phyloP scores from a whole-genome alignment of 1,140 invertebrate species.

The Acyrthosiphon pisum region DNA sequence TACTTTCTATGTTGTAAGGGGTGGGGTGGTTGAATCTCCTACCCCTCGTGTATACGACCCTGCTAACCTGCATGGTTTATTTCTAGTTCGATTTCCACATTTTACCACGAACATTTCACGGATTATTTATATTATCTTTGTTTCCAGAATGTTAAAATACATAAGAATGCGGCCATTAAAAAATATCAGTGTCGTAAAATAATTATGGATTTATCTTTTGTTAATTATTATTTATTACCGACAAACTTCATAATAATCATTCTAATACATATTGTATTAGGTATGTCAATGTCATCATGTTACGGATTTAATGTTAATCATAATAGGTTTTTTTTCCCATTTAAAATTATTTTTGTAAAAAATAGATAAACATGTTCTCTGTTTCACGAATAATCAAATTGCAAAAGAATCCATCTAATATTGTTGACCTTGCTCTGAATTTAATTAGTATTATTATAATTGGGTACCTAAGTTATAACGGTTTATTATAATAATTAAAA shows the following conservation, averaged over 20 bases:
- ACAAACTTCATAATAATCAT: background rate
- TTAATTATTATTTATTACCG: background rate
- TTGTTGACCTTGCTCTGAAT: background rate
- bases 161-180: background rate
- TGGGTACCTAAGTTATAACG: background rate
- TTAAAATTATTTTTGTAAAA: background rate
- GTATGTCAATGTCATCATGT: background rate
- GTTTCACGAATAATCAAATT: background rate
- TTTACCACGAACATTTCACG: background rate
- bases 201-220: conserved; percentile 33
- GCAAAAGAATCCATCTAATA: background rate
- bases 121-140: background rate
- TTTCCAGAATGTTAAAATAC: background rate
- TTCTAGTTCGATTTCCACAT: background rate
- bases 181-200: conserved; percentile 5
- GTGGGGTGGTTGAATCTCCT: too few species aligned
- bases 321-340: background rate
- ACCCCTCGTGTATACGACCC: too few species aligned
- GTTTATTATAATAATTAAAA: background rate
- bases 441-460: background rate
- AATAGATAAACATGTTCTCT: background rate
- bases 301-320: background rate
- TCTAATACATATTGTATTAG: background rate
- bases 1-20: too few species aligned
- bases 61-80: background rate